Conservation (phyloP, 2,888 invertebrate species). For the Steinernema hermaphroditum region DNA sequence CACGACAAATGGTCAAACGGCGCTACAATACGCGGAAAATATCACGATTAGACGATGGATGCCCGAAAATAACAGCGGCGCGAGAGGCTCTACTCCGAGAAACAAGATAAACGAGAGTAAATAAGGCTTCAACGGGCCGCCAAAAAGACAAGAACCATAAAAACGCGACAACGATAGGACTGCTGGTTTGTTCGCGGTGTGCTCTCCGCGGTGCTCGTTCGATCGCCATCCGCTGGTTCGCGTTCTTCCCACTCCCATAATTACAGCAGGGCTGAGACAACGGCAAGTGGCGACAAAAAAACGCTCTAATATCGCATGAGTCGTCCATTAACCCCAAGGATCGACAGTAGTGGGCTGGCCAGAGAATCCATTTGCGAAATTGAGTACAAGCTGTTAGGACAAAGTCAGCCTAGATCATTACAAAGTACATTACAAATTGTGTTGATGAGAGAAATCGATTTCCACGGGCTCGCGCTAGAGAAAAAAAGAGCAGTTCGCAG, state of each 20-base stretch:
- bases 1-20: neutral
- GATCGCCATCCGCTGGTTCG: neutral
- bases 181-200: neutral
- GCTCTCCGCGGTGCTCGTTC: neutral
- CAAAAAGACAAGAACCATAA: slow-evolving; percentile 25
- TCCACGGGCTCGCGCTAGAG: too few species aligned
- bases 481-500: too few species aligned
- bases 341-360: too few species aligned
- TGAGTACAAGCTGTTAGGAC: too few species aligned
- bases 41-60: neutral
- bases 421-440: too few species aligned
- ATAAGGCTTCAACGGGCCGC: slow-evolving; percentile 12
- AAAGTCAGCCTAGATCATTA: too few species aligned
- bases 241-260: slow-evolving; percentile 19
- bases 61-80: neutral
- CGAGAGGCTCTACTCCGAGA: neutral
- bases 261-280: slow-evolving; percentile 23
- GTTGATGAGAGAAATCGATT: too few species aligned
- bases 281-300: slow-evolving; percentile 16
- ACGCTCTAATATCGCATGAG: neutral
- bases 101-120: slow-evolving; percentile 5
- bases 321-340: too few species aligned
- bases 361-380: too few species aligned
- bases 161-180: slow-evolving; percentile 8
- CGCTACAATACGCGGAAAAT: neutral